Evolutionary conservation across 2,113 vertebrate species (phyloP), one percentile per base, ranked within the genome.

Genomic region (Marcusenius ussheri): DNA sequence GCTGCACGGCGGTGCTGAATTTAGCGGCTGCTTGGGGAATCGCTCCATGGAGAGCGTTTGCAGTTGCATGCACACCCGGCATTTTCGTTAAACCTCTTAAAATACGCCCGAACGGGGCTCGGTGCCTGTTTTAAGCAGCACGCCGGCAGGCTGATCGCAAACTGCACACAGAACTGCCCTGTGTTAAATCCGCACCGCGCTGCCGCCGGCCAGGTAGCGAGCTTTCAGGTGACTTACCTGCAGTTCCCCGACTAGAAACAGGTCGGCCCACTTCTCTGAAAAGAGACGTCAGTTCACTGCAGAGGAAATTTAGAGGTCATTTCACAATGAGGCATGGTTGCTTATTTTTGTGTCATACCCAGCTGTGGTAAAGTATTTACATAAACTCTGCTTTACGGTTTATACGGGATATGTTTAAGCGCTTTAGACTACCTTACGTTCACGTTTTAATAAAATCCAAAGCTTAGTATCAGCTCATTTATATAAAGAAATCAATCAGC

Each of bases 221-320:
- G 35, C 17, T 80, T 80, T n/a, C 31, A 80, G 35, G 35, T 42
- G 74, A 80, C 74, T 80, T 80, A 80, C 74, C 74, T 80, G 74
- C 74, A 39, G 13, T 80, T 77, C 35, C 35, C 31, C 17, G 70
- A 89, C n/a, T 13, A 58, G 74, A 89, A 89, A 77, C 42, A 70
- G 74, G 88, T 89, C 74, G 88, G 46, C 66, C 88, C 62, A 80
- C 88, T 89, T 88, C 49, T 66, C 21, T 46, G 46, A 89, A 66
- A 50, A 89, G 88, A 89, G 88, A 19, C 74, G 88, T 89, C 88
- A 89, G 70, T 89, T 66, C 74, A 17, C 74, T 80, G 74, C 74
- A 80, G 74, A 42, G 35, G 35, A 80, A 89, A 49, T 80, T 80
- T 89, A 80, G 88, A 80, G 88, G 88, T 49, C 88, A 89, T 89